Conservation (phyloP, 2,797 vertebrate genomes). For the Anguilla obscura region DNA sequence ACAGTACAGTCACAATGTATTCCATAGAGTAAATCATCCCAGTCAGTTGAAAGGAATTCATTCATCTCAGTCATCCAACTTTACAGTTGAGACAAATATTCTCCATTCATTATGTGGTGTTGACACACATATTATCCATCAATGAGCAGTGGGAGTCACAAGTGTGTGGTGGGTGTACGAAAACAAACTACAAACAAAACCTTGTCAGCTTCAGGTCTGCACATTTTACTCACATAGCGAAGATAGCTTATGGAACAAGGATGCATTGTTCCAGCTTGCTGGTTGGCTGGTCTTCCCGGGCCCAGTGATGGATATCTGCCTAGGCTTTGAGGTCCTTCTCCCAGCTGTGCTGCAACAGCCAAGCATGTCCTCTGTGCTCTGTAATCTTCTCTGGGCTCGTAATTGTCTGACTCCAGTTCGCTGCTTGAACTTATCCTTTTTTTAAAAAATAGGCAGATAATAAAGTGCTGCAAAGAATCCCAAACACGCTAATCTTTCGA, state of each 20-base stretch:
- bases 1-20: neutral
- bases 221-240: neutral
- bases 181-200: neutral
- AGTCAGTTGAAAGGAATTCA: neutral
- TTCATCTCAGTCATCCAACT: neutral
- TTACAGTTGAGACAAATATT: neutral
- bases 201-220: slow-evolving; percentile 20
- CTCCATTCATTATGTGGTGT: neutral
- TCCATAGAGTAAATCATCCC: neutral
- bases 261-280: slow-evolving; percentile 22
- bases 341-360: slow-evolving; percentile 6
- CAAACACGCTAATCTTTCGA: slow-evolving; percentile 27
- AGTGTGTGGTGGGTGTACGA: neutral
- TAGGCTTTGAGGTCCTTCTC: slow-evolving; percentile 2
- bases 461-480: slow-evolving; percentile 30
- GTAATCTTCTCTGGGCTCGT: neutral
- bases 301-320: slow-evolving; percentile 30
- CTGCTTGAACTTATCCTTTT: neutral
- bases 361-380: neutral
- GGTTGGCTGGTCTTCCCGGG: slow-evolving; percentile 13
- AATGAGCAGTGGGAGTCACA: neutral
- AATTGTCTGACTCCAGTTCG: slow-evolving; percentile 9
- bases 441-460: slow-evolving; percentile 32
- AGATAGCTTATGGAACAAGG: slow-evolving; percentile 22
- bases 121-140: neutral